phyloP scores from a whole-genome alignment of 2,888 invertebrate species.

The Auanema sp. region DNA sequence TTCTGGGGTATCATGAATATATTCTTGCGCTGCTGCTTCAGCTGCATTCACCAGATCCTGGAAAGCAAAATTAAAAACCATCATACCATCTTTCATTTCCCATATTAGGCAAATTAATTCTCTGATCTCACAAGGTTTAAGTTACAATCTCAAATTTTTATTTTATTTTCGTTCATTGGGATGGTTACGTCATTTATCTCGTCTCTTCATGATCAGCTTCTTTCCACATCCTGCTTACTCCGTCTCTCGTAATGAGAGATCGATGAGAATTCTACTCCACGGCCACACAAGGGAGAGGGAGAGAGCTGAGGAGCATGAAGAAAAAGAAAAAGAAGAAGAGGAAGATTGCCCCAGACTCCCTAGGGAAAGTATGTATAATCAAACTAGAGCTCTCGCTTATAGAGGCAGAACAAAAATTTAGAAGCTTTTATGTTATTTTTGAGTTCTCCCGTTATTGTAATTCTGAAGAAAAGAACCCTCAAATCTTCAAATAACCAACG shows the following conservation, averaged over 20 bases:
- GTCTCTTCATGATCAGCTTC: too few species aligned
- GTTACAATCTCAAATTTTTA: too few species aligned
- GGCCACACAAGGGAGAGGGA: conserved; percentile 28
- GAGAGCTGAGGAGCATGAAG: conserved; percentile 28
- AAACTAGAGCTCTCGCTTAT: too few species aligned
- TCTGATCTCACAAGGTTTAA: too few species aligned
- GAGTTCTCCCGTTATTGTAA: conserved; percentile 7
- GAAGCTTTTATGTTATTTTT: conserved; percentile 9
- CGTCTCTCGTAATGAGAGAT: conserved; percentile 20
- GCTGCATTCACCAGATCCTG: conserved; percentile 13
- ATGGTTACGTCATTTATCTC: too few species aligned
- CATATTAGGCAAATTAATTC: not conserved
- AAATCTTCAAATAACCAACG: too few species aligned
- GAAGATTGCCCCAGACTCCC: conserved; percentile 5
- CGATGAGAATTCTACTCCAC: conserved; percentile 23
- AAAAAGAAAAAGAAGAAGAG: conserved; percentile 17
- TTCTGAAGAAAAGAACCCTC: conserved; percentile 15
- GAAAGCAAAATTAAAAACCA: not conserved
- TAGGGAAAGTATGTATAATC: too few species aligned
- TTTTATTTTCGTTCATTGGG: too few species aligned
- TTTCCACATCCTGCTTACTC: not conserved
- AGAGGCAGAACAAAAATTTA: conserved; percentile 10
- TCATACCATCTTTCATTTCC: not conserved
- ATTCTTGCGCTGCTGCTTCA: conserved; percentile 13
- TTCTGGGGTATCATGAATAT: conserved; percentile 19